Evolutionary conservation across 1,140 invertebrate genomes (phyloP), one percentile per base, ranked within the genome.

Genomic region (Macrostomum lignano): DNA sequence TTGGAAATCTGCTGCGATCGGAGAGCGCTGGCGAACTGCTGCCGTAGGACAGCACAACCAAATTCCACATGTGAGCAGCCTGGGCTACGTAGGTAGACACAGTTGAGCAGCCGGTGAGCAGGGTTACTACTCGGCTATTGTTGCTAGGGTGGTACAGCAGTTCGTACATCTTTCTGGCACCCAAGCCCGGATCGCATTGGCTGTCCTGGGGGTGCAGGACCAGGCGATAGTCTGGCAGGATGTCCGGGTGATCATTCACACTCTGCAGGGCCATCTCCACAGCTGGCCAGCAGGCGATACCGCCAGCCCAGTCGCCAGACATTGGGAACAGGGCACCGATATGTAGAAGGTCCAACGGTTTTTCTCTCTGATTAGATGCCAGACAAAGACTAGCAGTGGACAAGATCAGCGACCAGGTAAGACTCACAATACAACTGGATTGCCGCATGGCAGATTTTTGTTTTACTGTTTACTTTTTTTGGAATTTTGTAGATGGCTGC

Each of bases 11-110:
- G 41, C 77, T 73, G 24, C 86, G 66, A 61, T 96, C 84, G 3
- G 86, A 93, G n/a, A 98, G 59, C 1, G 88, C 88, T 4, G 88
- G 88, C 15, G 82, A 93, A 46, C 79, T 88, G 2, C 84, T 84
- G 15, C 88, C 88, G 55, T 94, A 98, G 43, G 84, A 93, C 6
- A n/a, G 84, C 60, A 96, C 88, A 47, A 96, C 74, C 24, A 98
- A 64, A 61, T 98, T 96, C 86, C 88, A 98, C 76, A 94, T 93
- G 61, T 88, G 91, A 17, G 88, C 86, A 20, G 86, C 81, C 61
- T 96, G 86, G 1, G 86, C 86, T 1, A 98, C 81, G 25, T 86
- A 91, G 6, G 88, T 96, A 46, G 86, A 94, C n/a, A 96, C 88
- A 2, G 84, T 91, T 41, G 79, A 88, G 55, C 88, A 96, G 30